Base-by-base conservation (phyloP, 35 echinoderm and acorn worm species). In the Strongylocentrotus purpuratus region DNA sequence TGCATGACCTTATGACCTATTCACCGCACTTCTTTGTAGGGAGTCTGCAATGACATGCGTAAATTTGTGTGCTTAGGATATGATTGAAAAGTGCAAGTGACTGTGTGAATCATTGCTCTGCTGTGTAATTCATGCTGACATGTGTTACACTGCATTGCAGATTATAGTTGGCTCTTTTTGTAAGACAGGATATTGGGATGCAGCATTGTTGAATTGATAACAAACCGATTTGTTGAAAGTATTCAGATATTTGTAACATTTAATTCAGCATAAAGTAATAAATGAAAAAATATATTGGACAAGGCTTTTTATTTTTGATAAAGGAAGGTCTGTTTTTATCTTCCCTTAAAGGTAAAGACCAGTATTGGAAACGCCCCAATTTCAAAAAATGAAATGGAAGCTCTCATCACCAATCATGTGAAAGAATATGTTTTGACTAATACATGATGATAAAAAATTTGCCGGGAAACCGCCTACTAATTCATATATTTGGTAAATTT, bases 21-120 rank as follows among this genome's bases (percentile, higher is more conserved):
- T 46, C 87, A 41, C 87, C 31, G 45, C 87, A 89, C 32, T 45
- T 89, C 87, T 89, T 89, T 89, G 33, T 15, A 46, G 87, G 87
- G 87, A 89, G 87, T 89, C 87, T 78, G 87, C 45, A 33, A 46
- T 89, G 87, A 46, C 87, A 89, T 89, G 87, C 87, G 87, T 89
- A 89, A 89, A 89, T 89, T 89, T 89, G 87, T 89, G 87, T 89
- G 87, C 45, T 89, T 89, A 89, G 45, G 87, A 89, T 89, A 89
- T 89, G 87, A 89, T 89, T 89, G 87, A 89, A 89, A 89, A 89
- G 87, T 89, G 87, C 87, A 89, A 89, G 87, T 46, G 87, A 89
- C 87, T 89, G 87, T 25, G 33, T 11, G 87, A 89, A 33, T 89
- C 87, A 89, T 89, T 46, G 87, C 33, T 46, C 32, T 5, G 87